Conservation (phyloP, 2,888 invertebrate genomes). For the Tetrapedia diversipes region DNA sequence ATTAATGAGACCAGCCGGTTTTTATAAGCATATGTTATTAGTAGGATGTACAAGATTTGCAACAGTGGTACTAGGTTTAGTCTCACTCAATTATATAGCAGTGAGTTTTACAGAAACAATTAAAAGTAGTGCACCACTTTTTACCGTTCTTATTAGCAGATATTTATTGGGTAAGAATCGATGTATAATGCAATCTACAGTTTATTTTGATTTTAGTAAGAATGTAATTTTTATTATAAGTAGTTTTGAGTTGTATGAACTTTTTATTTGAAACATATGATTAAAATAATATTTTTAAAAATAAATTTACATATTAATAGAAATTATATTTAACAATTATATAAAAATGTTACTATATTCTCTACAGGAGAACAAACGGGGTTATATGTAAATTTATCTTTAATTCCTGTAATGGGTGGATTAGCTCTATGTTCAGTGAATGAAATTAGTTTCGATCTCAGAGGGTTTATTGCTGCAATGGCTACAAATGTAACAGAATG, state of each 20-base stretch:
- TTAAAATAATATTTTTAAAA: not conserved
- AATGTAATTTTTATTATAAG: not conserved
- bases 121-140: constrained; percentile 91
- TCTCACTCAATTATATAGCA: constrained; percentile 90
- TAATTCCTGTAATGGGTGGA: constrained; percentile 91
- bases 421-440: constrained; percentile 90
- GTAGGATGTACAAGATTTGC: constrained; percentile 90
- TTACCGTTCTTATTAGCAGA: constrained; percentile 90
- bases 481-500: constrained; percentile 92
- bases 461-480: constrained; percentile 90
- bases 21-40: constrained; percentile 89
- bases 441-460: constrained; percentile 89
- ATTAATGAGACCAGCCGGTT: constrained; percentile 86
- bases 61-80: constrained; percentile 89
- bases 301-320: not conserved
- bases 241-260: not conserved
- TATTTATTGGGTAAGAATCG: constrained; percentile 84
- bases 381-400: constrained; percentile 87
- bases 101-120: constrained; percentile 93
- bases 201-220: not conserved
- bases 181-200: not conserved
- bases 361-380: constrained; percentile 87
- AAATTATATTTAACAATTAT: not conserved
- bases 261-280: not conserved
- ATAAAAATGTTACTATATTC: constrained; percentile 5